Conservation (phyloP, 2,113 vertebrate species). For the Haliaeetus leucogaster region DNA sequence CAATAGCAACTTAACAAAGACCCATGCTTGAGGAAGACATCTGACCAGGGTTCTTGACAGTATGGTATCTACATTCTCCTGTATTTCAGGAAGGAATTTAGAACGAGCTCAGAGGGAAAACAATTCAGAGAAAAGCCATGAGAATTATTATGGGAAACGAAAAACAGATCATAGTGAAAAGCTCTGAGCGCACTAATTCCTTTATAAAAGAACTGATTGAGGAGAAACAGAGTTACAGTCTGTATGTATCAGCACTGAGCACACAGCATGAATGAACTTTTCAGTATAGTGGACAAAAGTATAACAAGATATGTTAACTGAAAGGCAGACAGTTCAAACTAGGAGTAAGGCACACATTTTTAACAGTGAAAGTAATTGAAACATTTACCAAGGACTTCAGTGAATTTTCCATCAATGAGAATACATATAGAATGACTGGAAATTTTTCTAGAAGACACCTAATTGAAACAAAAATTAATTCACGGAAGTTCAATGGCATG, state of each 20-base stretch:
- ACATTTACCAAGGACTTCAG: not conserved
- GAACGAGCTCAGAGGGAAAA: not conserved
- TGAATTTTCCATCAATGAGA: not conserved
- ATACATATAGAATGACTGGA: not conserved
- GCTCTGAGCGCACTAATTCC: not conserved
- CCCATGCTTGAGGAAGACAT: not conserved
- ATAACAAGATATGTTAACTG: not conserved
- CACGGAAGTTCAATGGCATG: not conserved
- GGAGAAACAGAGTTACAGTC: not conserved
- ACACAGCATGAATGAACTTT: not conserved
- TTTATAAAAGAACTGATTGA: not conserved
- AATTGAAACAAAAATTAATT: constrained; percentile 21
- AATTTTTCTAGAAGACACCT: not conserved
- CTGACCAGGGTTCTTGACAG: not conserved
- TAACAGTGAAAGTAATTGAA: not conserved
- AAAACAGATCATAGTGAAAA: not conserved
- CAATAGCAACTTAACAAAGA: not conserved
- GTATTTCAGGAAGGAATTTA: not conserved
- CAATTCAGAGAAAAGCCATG: not conserved
- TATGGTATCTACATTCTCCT: not conserved
- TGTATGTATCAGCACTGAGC: not conserved
- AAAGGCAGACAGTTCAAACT: not conserved
- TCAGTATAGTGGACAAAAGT: not conserved
- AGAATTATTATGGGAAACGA: not conserved
- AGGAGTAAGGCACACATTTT: not conserved